A percentile compares a stretch with the other conserved stretches of the same genome.
phyloP scores from a whole-genome alignment of 2,113 vertebrate genomes.

The Acanthochromis polyacanthus region DNA sequence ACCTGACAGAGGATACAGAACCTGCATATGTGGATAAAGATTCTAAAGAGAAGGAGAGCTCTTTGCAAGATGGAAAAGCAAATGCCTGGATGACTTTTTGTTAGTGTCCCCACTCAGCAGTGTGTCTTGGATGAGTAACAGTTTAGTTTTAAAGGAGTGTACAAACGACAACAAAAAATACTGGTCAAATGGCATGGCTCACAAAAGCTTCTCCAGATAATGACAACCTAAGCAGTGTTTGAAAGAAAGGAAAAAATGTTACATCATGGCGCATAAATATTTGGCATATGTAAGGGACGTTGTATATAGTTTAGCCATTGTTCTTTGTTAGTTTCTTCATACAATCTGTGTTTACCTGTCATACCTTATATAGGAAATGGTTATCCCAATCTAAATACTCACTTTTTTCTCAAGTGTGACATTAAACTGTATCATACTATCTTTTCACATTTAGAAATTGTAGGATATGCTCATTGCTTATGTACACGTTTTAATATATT shows the following conservation, averaged over 20 bases:
- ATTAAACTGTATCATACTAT: constrained; percentile 56
- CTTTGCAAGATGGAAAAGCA: constrained; percentile 58
- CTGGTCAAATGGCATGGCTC: constrained; percentile 14
- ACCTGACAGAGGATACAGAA: constrained; percentile 31
- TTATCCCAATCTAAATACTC: constrained; percentile 22
- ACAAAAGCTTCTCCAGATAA: constrained; percentile 19
- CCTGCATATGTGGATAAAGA: constrained; percentile 2
- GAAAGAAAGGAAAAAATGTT: constrained; percentile 4
- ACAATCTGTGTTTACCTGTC: constrained; percentile 38
- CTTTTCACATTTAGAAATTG: constrained; percentile 69
- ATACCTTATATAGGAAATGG: constrained; percentile 31
- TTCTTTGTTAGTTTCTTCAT: constrained; percentile 65
- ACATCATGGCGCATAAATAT: constrained; percentile 47
- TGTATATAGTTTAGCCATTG: constrained; percentile 68
- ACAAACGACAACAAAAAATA: not conserved
- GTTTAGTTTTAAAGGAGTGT: not conserved
- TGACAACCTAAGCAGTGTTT: constrained; percentile 7
- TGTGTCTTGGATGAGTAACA: constrained; percentile 51
- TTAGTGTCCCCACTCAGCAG: constrained; percentile 35
- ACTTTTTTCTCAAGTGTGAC: constrained; percentile 49
- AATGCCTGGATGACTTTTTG: constrained; percentile 49
- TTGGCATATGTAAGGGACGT: constrained; percentile 51
- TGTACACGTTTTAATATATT: constrained; percentile 77
- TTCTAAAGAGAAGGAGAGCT: constrained; percentile 18
- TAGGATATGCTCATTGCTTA: constrained; percentile 67